Conservation (phyloP, 2,797 vertebrate species). For the Scomberomorus guttatus region DNA sequence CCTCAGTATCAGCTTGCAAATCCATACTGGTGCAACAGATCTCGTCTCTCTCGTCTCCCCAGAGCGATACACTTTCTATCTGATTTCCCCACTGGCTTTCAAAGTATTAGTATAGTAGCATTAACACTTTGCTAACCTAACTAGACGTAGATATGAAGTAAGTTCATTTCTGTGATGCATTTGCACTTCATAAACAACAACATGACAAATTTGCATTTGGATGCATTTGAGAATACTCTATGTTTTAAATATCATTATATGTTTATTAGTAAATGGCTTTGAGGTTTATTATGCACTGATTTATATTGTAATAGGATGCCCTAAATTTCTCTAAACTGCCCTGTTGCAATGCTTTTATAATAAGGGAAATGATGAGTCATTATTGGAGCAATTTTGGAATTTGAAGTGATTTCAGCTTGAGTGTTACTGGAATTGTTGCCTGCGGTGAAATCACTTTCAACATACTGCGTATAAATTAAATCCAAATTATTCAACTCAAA, state of each 20-base stretch:
- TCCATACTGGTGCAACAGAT: conserved; percentile 33
- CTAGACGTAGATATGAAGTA: not conserved
- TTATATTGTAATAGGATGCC: conserved; percentile 8
- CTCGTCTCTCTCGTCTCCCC: conserved; percentile 3
- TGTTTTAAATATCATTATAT: not conserved
- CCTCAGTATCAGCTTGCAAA: conserved; percentile 38
- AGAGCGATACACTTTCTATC: conserved; percentile 15
- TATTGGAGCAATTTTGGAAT: not conserved
- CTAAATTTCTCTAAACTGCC: not conserved
- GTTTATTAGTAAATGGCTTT: conserved; percentile 25
- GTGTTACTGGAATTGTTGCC: not conserved
- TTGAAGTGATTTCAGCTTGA: not conserved
- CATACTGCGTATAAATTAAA: not conserved
- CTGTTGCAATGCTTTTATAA: conserved; percentile 5
- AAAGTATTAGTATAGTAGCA: not conserved
- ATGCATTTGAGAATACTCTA: not conserved
- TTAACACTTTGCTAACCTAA: conserved; percentile 1
- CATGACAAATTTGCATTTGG: not conserved
- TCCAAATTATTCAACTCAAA: not conserved
- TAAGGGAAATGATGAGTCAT: conserved; percentile 33
- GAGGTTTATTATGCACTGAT: not conserved
- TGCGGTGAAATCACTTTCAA: not conserved
- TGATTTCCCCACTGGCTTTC: not conserved
- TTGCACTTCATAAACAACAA: not conserved
- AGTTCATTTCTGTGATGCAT: not conserved